Base-by-base conservation (phyloP, 2,113 vertebrate species). In the Rhea americana region DNA sequence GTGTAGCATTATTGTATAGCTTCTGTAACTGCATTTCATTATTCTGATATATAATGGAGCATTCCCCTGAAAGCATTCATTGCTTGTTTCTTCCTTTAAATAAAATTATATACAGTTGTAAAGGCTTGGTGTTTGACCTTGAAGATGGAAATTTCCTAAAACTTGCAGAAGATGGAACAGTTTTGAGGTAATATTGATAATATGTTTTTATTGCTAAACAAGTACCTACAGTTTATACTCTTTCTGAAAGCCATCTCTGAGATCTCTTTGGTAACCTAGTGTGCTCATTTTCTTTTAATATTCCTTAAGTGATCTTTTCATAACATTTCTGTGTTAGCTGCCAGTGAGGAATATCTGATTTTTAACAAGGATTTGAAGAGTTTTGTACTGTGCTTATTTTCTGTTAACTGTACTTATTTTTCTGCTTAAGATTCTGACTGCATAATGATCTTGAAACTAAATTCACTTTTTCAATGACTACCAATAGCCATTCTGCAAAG, bases 101-200 rank as follows among this genome's bases (percentile, higher is more conserved):
- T 74, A 32, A 85, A 88, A 56, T 82, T 5, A 35, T 50, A 94
- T 96, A 82, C 85, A 99, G 99, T 97, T 99, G 98, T 96, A 99
- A 99, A 97, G 99, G 99, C 41, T 97, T 99, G 68, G 98, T 99
- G 30, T 97, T 99, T 90, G 99, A 99, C 87, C 97, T 99, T 48
- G 99, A 99, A 97, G 98, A 99, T 35, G 99, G 99, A 67, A 99
- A 99, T 95, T 98, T 99, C 61, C 95, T 99, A 94, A 99, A 99
- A 93, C 96, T 99, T 89, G 98, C 98, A 58, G 98, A 98, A 95
- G 98, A 99, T 96, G 99, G 99, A 95, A 99, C 98, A 5, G 98
- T 99, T 80, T 96, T 99, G 95, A 98, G 99, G 99, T 99, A 98
- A 91, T 70, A 59, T 13, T 89, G 74, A 55, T 26, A 51, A 19